Conservation (phyloP, 2,888 invertebrate genomes). For the Drosophila setosimentum region DNA sequence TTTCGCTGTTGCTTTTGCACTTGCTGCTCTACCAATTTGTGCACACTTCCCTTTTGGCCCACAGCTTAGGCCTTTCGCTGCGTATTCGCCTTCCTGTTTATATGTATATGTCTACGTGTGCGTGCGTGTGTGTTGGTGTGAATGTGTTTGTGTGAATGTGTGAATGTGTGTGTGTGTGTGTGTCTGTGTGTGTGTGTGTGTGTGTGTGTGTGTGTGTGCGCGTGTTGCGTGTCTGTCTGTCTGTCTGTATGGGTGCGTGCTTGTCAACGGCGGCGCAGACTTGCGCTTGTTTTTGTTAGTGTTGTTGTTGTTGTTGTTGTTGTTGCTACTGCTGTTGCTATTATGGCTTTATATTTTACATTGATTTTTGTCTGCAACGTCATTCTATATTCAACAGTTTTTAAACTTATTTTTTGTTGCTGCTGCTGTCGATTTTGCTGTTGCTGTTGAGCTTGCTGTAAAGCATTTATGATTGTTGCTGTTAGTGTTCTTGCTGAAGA, state of each 20-base stretch:
- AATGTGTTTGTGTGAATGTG: slow-evolving; percentile 13
- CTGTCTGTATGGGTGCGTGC: slow-evolving; percentile 40
- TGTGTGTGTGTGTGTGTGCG: slow-evolving; percentile 19
- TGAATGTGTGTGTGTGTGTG: slow-evolving; percentile 19
- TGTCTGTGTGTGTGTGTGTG: slow-evolving; percentile 25
- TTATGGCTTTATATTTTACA: slow-evolving; percentile 72
- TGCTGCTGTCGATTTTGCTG: neutral
- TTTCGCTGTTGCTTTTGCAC: slow-evolving; percentile 25
- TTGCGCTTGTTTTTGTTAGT: slow-evolving; percentile 36
- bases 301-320: slow-evolving; percentile 29
- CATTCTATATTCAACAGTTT: slow-evolving; percentile 83
- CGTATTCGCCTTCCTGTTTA: slow-evolving; percentile 12
- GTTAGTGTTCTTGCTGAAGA: slow-evolving; percentile 6
- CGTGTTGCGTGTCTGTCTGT: slow-evolving; percentile 20
- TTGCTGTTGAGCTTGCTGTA: slow-evolving; percentile 4
- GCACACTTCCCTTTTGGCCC: slow-evolving; percentile 32
- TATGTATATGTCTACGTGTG: slow-evolving; percentile 12
- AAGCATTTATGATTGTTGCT: slow-evolving; percentile 28
- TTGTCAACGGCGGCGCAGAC: slow-evolving; percentile 52
- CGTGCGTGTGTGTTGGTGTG: slow-evolving; percentile 8
- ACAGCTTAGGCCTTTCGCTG: slow-evolving; percentile 29
- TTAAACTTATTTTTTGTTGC: slow-evolving; percentile 39
- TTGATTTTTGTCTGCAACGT: slow-evolving; percentile 80
- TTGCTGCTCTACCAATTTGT: slow-evolving; percentile 38
- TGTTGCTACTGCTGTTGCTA: slow-evolving; percentile 51